Evolutionary conservation across 2,113 vertebrate genomes (phyloP).

Genomic region (Atherinomorus stipes): DNA sequence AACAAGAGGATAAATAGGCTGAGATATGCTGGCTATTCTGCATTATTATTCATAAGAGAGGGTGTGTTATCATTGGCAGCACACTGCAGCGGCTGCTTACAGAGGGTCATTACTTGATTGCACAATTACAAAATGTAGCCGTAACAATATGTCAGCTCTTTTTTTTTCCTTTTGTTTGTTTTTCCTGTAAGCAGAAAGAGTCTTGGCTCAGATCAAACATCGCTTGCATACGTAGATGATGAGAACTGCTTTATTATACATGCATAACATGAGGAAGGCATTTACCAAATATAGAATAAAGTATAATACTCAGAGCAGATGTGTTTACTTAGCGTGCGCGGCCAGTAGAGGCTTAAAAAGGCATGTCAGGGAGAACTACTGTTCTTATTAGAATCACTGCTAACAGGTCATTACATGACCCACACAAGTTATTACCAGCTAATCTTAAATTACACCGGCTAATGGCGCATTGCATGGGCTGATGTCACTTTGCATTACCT

Average conservation of each 20-base stretch:
- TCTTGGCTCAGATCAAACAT: slow-evolving; percentile 23
- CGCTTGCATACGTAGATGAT: neutral
- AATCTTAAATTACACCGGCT: slow-evolving; percentile 48
- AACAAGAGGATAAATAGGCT: slow-evolving; percentile 62
- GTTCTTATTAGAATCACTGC: slow-evolving; percentile 29
- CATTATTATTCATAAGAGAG: slow-evolving; percentile 70
- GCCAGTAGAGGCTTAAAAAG: slow-evolving; percentile 8
- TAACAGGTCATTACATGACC: slow-evolving; percentile 40
- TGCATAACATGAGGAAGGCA: neutral
- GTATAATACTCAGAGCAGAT: neutral
- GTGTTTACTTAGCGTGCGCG: neutral
- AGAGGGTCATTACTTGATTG: slow-evolving; percentile 64
- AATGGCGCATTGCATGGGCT: slow-evolving; percentile 39
- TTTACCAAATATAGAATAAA: neutral
- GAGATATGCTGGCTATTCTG: slow-evolving; percentile 65
- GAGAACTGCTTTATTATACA: slow-evolving; percentile 18
- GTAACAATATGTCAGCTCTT: slow-evolving; percentile 23
- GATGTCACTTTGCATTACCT: slow-evolving; percentile 64
- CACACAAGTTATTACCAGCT: slow-evolving; percentile 47
- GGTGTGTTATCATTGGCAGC: slow-evolving; percentile 72
- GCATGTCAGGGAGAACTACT: slow-evolving; percentile 25
- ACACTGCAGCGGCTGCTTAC: slow-evolving; percentile 42
- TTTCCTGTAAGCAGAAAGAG: slow-evolving; percentile 11
- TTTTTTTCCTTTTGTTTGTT: slow-evolving; percentile 15
- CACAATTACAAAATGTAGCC: slow-evolving; percentile 61